Evolutionary conservation across 2,888 invertebrate species (phyloP).

Genomic region (Atethmia centrago): DNA sequence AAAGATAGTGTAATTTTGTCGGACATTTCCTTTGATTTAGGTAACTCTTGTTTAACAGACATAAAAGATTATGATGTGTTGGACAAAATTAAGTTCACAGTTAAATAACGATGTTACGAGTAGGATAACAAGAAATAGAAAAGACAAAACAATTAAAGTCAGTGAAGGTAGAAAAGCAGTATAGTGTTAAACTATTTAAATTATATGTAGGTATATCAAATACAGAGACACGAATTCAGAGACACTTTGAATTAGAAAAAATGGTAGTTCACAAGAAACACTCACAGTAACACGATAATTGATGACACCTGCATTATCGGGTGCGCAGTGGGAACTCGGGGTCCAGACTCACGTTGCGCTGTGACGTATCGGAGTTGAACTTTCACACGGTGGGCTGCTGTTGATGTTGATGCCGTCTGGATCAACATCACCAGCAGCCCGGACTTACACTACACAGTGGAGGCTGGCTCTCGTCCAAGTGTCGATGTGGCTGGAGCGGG

Average conservation of each 20-base stretch:
- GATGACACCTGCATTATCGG: not conserved
- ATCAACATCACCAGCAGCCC: too few relatives aligned
- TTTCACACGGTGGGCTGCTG: not conserved
- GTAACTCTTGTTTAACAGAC: too few relatives aligned
- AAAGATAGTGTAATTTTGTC: too few relatives aligned
- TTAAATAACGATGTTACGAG: not conserved
- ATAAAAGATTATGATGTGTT: conserved; percentile 12
- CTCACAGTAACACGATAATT: not conserved
- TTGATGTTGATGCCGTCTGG: not conserved
- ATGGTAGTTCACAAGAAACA: not conserved
- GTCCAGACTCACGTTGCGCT: not conserved
- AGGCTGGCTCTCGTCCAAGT: not conserved
- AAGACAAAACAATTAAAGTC: too few relatives aligned
- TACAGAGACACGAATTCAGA: too few relatives aligned
- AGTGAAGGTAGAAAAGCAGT: too few relatives aligned
- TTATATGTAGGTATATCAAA: too few relatives aligned
- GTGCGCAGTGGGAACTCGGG: not conserved
- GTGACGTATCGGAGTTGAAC: not conserved
- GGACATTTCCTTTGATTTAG: too few relatives aligned
- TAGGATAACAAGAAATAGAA: not conserved
- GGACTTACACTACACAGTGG: not conserved
- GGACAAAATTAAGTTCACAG: not conserved
- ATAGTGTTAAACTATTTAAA: too few relatives aligned
- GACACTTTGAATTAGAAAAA: too few relatives aligned
- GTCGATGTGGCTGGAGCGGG: not conserved